phyloP scores from a whole-genome alignment of 2,797 vertebrate species.

The Hephaestus fuliginosus region DNA sequence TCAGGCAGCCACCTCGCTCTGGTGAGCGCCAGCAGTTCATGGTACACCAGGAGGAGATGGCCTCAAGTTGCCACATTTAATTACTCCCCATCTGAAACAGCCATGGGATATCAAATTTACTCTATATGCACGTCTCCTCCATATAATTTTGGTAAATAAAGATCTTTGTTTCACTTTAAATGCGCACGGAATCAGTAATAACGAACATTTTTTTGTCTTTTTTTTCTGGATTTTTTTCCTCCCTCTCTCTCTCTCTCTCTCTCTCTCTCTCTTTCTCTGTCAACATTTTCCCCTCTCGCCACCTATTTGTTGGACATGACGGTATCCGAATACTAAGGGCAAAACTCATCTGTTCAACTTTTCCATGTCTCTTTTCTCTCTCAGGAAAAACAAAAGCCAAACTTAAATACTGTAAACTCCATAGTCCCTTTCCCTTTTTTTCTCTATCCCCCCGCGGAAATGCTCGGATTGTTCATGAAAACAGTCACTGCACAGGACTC shows the following conservation, averaged over 20 bases:
- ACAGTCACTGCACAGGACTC: slow-evolving; percentile 96
- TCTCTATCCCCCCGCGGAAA: slow-evolving; percentile 70
- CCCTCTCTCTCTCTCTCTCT: not conserved
- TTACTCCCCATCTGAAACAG: slow-evolving; percentile 75
- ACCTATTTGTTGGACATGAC: slow-evolving; percentile 75
- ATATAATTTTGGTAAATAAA: slow-evolving; percentile 87
- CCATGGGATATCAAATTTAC: slow-evolving; percentile 75
- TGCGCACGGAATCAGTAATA: slow-evolving; percentile 79
- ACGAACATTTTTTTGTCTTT: slow-evolving; percentile 66
- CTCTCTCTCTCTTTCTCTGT: slow-evolving; percentile 16
- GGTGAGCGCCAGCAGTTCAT: slow-evolving; percentile 77
- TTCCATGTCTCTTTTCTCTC: slow-evolving; percentile 80
- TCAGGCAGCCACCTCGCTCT: slow-evolving; percentile 70
- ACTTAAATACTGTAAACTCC: slow-evolving; percentile 90
- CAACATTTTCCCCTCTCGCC: slow-evolving; percentile 64
- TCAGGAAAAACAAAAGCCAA: slow-evolving; percentile 80
- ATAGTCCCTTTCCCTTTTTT: slow-evolving; percentile 76
- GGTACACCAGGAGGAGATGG: slow-evolving; percentile 78
- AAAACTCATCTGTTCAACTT: slow-evolving; percentile 83
- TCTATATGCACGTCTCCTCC: slow-evolving; percentile 76
- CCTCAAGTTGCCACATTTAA: slow-evolving; percentile 76
- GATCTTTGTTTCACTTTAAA: slow-evolving; percentile 86
- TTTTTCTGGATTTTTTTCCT: slow-evolving; percentile 53
- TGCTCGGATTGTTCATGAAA: slow-evolving; percentile 83
- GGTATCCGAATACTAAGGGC: slow-evolving; percentile 81